These are phyloP conservation scores for Brienomyrus brachyistius DNA, from an alignment of 2,113 vertebrate species.

Conservation along the genomic window DNA sequence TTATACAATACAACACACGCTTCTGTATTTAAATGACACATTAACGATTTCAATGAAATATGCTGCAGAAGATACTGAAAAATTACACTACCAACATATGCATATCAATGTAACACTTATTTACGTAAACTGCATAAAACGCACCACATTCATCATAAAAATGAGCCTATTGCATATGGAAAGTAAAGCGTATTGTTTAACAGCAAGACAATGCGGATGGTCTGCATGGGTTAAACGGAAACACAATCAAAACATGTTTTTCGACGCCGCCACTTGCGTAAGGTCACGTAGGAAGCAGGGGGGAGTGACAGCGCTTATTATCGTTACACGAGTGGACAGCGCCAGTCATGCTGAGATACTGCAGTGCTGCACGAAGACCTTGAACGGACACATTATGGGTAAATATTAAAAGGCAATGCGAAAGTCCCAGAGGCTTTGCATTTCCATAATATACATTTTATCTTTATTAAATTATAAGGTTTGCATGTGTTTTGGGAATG, in stretches of 20 bases:
- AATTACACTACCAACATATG: neutral
- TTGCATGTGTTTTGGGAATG: conserved; percentile 19
- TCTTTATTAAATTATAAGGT: neutral
- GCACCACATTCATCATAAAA: neutral
- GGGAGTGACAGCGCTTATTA: conserved; percentile 22
- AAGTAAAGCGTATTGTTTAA: neutral
- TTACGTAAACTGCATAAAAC: neutral
- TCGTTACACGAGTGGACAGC: conserved; percentile 7
- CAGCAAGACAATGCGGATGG: neutral
- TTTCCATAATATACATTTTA: neutral
- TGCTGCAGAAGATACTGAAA: neutral
- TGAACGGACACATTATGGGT: conserved; percentile 37
- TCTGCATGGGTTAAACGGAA: neutral
- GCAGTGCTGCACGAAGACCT: neutral
- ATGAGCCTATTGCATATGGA: neutral
- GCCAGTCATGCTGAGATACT: conserved; percentile 8
- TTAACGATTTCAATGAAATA: neutral
- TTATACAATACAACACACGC: neutral
- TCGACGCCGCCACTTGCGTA: conserved; percentile 10
- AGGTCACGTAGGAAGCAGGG: neutral
- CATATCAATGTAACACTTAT: neutral
- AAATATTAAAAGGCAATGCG: conserved; percentile 26
- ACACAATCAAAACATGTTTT: neutral
- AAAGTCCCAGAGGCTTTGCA: neutral
- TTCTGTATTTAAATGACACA: neutral